Base-by-base conservation (phyloP, 2,888 invertebrate genomes). In the Elmis aenea region DNA sequence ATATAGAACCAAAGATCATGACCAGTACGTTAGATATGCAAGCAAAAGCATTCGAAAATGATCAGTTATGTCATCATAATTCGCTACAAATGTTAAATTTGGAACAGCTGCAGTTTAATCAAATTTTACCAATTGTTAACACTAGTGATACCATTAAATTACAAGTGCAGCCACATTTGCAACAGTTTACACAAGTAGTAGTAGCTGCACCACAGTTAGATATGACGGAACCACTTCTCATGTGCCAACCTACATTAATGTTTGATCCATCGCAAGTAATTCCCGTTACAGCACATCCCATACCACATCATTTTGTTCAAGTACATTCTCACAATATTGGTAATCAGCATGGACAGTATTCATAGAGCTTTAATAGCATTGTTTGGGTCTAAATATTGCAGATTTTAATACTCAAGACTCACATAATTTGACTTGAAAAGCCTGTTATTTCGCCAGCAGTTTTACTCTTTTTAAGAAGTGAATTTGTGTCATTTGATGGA, bases 231-330 rank as follows among this genome's bases (percentile, higher is more conserved):
- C 59, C 61, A 10, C 46, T 64, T 16, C 41, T 64, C 13, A 60
- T 64, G 58, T 65, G 62, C 44, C 62, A 63, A 36, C 62, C 62
- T 4, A 49, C 57, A 5, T 50, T 64, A 18, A 54, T 63, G 55
- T 59, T 66, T 38, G 64, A 66, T 41, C 57, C 61, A n/a, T 46
- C 58, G 13, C 62, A 64, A 43, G 48, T 61, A 6, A 57, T 63
- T 39, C 59, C 62, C 8, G 53, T 61, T 2, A 47, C 57, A 8
- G 36, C 52, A 15, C 54, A 57, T 34, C 52, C 51, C 30, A 45
- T 59, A 31, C 51, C 57, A 5, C 57, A 61, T 13, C 61, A 64
- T 48, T 60, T 61, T 41, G 55, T 62, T 5, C 63, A 64, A 37
- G 48, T 64, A 23, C 59, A 59, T 48, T 53, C 58, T 24, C 46